Evolutionary conservation across 2,888 invertebrate genomes (phyloP).

Genomic region (Ommatoiulus sabulosus): DNA sequence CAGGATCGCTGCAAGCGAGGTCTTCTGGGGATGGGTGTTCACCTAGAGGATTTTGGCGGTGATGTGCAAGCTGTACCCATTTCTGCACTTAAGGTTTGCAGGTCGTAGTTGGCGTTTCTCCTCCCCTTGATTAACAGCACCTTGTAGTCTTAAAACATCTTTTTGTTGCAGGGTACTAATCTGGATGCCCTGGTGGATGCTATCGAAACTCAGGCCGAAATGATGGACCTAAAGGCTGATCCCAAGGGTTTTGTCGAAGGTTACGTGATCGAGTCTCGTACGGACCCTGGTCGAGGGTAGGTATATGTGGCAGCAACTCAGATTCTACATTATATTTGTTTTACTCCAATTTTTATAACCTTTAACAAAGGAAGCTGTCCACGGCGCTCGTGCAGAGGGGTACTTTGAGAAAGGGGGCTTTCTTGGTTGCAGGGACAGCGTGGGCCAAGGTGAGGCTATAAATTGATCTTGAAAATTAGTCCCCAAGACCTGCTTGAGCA

Average conservation of each 20-base stretch:
- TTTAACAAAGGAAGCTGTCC: slow-evolving; percentile 78
- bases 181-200: slow-evolving; percentile 84
- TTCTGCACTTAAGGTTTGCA: slow-evolving; percentile 81
- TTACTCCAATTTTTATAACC: slow-evolving; percentile 56
- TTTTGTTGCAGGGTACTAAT: slow-evolving; percentile 73
- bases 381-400: slow-evolving; percentile 89
- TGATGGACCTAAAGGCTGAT: slow-evolving; percentile 88
- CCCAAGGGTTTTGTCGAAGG: slow-evolving; percentile 88
- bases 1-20: slow-evolving; percentile 81
- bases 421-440: slow-evolving; percentile 84
- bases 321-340: slow-evolving; percentile 45
- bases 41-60: slow-evolving; percentile 89
- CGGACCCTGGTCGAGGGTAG: slow-evolving; percentile 77
- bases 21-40: slow-evolving; percentile 81
- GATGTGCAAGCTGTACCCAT: slow-evolving; percentile 91
- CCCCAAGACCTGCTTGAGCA: not conserved
- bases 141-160: not conserved
- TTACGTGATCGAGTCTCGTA: slow-evolving; percentile 86
- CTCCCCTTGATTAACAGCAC: not conserved
- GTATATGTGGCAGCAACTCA: slow-evolving; percentile 52
- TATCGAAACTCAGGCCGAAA: slow-evolving; percentile 76
- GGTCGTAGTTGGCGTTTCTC: not conserved
- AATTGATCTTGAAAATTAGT: not conserved
- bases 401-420: slow-evolving; percentile 80
- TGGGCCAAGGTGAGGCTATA: slow-evolving; percentile 77